These are phyloP conservation scores for Petroica traversi DNA, from an alignment of 2,113 vertebrate genomes.

Conservation along the genomic window DNA sequence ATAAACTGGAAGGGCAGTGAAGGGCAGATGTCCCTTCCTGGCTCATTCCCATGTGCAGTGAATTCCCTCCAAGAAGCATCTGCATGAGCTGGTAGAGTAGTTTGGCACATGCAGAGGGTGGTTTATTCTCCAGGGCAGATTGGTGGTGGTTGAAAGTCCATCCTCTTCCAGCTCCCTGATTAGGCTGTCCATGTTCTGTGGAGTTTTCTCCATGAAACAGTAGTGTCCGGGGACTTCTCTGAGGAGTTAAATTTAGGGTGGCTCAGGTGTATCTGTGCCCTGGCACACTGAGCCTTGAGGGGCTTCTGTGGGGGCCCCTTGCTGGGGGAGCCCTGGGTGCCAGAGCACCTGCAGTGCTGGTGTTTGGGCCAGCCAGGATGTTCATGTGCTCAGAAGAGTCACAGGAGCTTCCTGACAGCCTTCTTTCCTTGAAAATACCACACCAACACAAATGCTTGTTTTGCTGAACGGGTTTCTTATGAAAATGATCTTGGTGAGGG, in stretches of 20 bases:
- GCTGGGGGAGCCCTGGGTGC: neutral
- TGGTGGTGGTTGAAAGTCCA: neutral
- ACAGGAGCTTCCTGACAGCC: neutral
- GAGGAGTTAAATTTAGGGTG: neutral
- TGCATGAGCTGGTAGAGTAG: neutral
- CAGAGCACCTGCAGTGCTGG: neutral
- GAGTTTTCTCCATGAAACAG: neutral
- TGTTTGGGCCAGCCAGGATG: neutral
- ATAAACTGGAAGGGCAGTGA: neutral
- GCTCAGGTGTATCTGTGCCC: neutral
- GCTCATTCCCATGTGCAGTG: neutral
- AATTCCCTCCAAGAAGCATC: neutral
- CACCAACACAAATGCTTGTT: neutral
- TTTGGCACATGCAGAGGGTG: neutral
- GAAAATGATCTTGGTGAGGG: neutral
- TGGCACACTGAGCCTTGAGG: neutral
- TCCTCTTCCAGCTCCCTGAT: neutral
- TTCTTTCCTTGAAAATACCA: neutral
- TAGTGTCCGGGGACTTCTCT: too few relatives aligned
- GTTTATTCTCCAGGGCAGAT: neutral
- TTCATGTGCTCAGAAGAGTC: neutral
- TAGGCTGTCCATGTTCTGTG: rapidly evolving
- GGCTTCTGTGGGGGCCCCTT: neutral
- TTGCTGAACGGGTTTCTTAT: neutral
- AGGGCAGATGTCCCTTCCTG: neutral